These are phyloP conservation scores for Tortricodes alternella DNA, from an alignment of 2,888 invertebrate genomes.

Conservation along the genomic window DNA sequence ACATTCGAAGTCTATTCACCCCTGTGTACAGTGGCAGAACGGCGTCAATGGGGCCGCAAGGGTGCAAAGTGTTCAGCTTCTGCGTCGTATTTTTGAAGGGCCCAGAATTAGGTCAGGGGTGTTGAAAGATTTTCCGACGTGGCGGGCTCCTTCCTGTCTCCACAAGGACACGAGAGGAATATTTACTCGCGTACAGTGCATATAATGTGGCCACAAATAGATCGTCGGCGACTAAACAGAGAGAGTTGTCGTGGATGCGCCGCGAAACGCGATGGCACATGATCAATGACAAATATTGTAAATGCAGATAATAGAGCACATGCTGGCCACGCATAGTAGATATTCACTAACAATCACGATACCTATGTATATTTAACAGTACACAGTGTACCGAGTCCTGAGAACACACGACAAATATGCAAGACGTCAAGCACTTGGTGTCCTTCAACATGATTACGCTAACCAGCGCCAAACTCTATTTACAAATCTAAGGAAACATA, in stretches of 20 bases:
- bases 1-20: not conserved
- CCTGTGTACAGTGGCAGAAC: conserved; percentile 2
- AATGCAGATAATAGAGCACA: conserved; percentile 11
- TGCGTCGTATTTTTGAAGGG: conserved; percentile 28
- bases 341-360: not conserved
- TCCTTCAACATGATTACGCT: too few relatives aligned
- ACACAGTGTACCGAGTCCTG: too few relatives aligned
- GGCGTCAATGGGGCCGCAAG: conserved; percentile 3
- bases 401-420: too few relatives aligned
- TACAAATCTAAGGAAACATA: too few relatives aligned
- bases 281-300: conserved; percentile 31
- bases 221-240: conserved; percentile 33
- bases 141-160: not conserved
- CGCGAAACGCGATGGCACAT: conserved; percentile 27
- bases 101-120: conserved; percentile 31
- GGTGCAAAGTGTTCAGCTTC: conserved; percentile 16
- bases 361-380: too few relatives aligned
- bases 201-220: conserved; percentile 32
- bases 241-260: conserved; percentile 26
- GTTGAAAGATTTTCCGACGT: conserved; percentile 22
- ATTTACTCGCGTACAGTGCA: conserved; percentile 26
- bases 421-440: too few relatives aligned
- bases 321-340: too few relatives aligned
- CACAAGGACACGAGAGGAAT: conserved; percentile 18
- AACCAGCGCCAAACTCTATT: too few relatives aligned